Evolutionary conservation across 2,797 vertebrate genomes (phyloP).

Genomic region (Eulemur coronatus): DNA sequence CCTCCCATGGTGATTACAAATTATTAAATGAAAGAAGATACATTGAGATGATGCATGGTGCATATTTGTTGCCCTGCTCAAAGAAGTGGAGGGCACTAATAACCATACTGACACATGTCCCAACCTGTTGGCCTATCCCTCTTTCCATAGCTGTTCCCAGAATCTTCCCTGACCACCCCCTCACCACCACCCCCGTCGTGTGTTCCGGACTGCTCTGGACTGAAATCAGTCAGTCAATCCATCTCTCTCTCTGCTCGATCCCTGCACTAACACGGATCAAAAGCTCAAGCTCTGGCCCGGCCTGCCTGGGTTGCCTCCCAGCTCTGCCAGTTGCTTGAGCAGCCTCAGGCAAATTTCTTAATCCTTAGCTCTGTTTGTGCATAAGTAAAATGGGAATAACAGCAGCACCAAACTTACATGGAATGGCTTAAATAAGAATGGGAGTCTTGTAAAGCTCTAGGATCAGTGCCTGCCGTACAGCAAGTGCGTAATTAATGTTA

Average conservation of each 20-base stretch:
- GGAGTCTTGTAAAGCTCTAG: background rate
- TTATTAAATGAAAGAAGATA: background rate
- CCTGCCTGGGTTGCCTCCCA: background rate
- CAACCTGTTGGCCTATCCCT: background rate
- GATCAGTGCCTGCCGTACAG: background rate
- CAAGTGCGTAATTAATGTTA: background rate
- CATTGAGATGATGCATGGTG: fast-evolving
- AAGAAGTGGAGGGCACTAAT: background rate
- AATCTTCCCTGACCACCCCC: background rate
- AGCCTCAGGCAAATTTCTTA: background rate
- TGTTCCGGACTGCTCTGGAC: background rate
- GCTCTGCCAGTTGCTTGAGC: background rate
- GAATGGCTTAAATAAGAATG: background rate
- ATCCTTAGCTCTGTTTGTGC: background rate
- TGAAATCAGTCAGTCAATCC: too few species aligned
- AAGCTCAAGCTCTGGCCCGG: background rate
- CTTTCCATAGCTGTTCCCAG: background rate
- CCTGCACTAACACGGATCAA: background rate
- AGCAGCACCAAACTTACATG: background rate
- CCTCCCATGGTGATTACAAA: background rate
- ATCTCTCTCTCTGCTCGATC: background rate
- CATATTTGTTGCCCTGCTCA: background rate
- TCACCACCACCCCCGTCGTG: too few species aligned
- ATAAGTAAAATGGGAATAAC: background rate
- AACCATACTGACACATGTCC: background rate